These are phyloP conservation scores for Rostratula benghalensis DNA, from an alignment of 2,113 vertebrate species.

Conservation along the genomic window DNA sequence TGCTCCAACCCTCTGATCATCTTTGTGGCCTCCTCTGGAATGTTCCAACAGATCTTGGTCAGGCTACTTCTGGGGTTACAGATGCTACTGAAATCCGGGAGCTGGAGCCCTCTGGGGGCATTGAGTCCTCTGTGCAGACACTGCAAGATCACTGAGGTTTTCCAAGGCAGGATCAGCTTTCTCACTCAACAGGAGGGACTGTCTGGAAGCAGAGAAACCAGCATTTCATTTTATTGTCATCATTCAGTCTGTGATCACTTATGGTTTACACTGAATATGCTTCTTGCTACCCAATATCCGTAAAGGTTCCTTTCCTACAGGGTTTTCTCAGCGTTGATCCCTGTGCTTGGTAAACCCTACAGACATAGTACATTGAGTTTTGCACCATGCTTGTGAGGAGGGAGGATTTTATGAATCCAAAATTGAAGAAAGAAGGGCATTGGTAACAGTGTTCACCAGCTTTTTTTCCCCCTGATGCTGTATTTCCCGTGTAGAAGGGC, in stretches of 20 bases:
- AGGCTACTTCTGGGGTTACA: neutral
- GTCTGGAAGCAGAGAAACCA: neutral
- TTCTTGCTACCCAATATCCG: neutral
- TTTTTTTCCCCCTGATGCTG: neutral
- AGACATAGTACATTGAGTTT: neutral
- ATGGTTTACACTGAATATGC: neutral
- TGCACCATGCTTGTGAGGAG: neutral
- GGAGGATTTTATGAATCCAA: neutral
- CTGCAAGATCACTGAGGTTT: neutral
- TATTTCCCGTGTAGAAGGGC: neutral
- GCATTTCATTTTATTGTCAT: neutral
- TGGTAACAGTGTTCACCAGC: neutral
- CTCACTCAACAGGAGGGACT: neutral
- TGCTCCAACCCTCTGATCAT: no score
- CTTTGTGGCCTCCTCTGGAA: no score
- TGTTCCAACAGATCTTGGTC: neutral
- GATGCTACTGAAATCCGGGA: neutral
- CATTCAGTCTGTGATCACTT: neutral
- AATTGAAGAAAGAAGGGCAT: neutral
- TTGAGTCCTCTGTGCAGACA: neutral
- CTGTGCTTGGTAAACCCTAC: neutral
- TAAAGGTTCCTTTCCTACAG: neutral
- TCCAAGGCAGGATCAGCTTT: neutral
- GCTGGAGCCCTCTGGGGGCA: neutral
- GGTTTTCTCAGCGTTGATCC: neutral